A percentile compares a stretch with the other conserved stretches of the same genome.
phyloP scores from a whole-genome alignment of 2,888 invertebrate species.

The Alloscopus bannaensis region DNA sequence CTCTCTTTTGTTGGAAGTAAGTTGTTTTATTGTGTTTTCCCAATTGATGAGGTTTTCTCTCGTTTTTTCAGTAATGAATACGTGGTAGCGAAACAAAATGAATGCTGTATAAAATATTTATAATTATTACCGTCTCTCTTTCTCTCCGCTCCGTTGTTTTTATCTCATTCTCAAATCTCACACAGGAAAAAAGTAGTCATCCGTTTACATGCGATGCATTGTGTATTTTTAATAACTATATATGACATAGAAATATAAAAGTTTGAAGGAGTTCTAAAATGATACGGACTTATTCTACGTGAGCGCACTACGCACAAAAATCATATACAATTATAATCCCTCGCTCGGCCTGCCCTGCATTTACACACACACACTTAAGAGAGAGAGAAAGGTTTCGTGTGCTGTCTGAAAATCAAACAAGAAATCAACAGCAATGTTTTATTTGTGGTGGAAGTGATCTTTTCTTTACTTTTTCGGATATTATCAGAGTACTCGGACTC shows the following conservation, averaged over 20 bases:
- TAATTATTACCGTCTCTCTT: constrained; percentile 56
- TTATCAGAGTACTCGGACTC: not conserved
- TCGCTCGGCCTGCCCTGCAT: constrained; percentile 22
- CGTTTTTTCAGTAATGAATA: not conserved
- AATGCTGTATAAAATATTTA: constrained; percentile 50
- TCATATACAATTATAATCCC: too few species aligned
- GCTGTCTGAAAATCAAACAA: constrained; percentile 43
- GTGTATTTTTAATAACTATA: too few species aligned
- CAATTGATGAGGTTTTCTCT: not conserved
- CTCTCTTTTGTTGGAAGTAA: not conserved
- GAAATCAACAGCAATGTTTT: not conserved
- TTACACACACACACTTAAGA: too few species aligned
- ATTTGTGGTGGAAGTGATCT: not conserved
- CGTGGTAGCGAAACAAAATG: constrained; percentile 33
- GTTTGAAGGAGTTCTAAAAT: too few species aligned
- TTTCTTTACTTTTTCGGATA: not conserved
- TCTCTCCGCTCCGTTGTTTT: constrained; percentile 14
- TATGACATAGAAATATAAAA: too few species aligned
- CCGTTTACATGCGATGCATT: too few species aligned
- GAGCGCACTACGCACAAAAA: too few species aligned
- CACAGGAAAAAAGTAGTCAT: constrained; percentile 25
- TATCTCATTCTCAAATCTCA: constrained; percentile 47
- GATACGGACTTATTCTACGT: too few species aligned
- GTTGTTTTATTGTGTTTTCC: not conserved
- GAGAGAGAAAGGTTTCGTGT: constrained; percentile 24